These are phyloP conservation scores for Bombycilla garrulus DNA, from an alignment of 2,113 vertebrate genomes.

Conservation along the genomic window DNA sequence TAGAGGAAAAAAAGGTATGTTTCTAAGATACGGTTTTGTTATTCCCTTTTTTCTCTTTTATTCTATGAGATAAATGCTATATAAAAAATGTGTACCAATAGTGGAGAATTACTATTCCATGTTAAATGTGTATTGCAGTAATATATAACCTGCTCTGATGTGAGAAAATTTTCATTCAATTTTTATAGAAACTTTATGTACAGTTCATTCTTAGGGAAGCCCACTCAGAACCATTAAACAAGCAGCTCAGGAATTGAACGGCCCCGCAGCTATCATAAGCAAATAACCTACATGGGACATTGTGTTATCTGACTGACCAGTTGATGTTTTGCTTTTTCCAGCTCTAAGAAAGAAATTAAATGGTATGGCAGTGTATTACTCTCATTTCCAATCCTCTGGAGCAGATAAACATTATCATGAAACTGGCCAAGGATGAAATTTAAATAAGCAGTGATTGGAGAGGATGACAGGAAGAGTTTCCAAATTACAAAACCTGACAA, in stretches of 20 bases:
- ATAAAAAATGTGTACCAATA: background rate
- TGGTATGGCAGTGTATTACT: constrained; percentile 73
- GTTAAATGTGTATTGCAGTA: background rate
- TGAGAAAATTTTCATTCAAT: constrained; percentile 25
- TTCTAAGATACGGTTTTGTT: background rate
- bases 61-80: background rate
- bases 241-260: constrained; percentile 77
- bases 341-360: constrained; percentile 81
- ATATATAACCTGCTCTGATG: background rate
- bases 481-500: constrained; percentile 73
- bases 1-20: background rate
- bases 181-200: constrained; percentile 14
- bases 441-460: constrained; percentile 80
- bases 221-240: constrained; percentile 71
- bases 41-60: background rate
- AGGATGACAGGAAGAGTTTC: constrained; percentile 75
- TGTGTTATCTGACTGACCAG: constrained; percentile 80
- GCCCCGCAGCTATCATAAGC: constrained; percentile 67
- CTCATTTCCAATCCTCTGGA: constrained; percentile 79
- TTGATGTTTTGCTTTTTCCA: constrained; percentile 73
- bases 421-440: constrained; percentile 84
- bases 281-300: constrained; percentile 75
- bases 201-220: constrained; percentile 62
- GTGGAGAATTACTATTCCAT: background rate
- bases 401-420: constrained; percentile 85